Percentiles rank a stretch among this genome's conserved stretches.
phyloP scores from a whole-genome alignment of 2,113 vertebrate genomes.

The Scomber colias region DNA sequence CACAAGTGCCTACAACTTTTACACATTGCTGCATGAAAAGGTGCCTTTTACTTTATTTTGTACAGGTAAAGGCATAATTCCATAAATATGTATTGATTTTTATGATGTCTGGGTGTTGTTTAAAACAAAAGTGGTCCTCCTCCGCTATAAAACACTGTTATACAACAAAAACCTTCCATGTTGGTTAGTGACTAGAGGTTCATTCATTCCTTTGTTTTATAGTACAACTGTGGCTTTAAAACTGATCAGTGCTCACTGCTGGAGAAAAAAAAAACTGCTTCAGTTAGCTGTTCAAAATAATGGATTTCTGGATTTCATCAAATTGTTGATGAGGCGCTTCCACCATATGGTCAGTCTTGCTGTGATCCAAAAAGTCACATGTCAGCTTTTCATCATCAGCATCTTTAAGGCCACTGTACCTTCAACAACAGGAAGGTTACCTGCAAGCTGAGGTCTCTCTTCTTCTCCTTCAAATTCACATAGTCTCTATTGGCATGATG shows the following conservation, averaged over 20 bases:
- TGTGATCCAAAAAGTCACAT: constrained; percentile 12
- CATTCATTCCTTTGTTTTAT: too few relatives aligned
- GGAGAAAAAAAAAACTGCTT: neutral
- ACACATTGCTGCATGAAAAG: neutral
- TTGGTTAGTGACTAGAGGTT: neutral
- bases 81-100: neutral
- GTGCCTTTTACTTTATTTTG: too few relatives aligned
- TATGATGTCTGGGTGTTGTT: neutral
- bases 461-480: neutral
- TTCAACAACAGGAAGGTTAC: neutral
- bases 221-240: neutral
- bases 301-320: constrained; percentile 5
- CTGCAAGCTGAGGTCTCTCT: constrained; percentile 1
- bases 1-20: too few relatives aligned
- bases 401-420: constrained; percentile 12
- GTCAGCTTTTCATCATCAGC: constrained; percentile 14
- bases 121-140: neutral
- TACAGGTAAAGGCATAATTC: neutral
- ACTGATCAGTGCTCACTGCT: neutral
- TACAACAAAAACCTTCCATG: neutral
- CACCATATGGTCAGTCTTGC: constrained; percentile 28
- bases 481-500: neutral
- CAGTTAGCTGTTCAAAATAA: neutral
- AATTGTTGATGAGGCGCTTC: constrained; percentile 23
- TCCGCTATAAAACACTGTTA: neutral